Evolutionary conservation across 2,888 invertebrate species (phyloP), one percentile per base, ranked within the genome.

Genomic region (Nemapogon koenigi): DNA sequence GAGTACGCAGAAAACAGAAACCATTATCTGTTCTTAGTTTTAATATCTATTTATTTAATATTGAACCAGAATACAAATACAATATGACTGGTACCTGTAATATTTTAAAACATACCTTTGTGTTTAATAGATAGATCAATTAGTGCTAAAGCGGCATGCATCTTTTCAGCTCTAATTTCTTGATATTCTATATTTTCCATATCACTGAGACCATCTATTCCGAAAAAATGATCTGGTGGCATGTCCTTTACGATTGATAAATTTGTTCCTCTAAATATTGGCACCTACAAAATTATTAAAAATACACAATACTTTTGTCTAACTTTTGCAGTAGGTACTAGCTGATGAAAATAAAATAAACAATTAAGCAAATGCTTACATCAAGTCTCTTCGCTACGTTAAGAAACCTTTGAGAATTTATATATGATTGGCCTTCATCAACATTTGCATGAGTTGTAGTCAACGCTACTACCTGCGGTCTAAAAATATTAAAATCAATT

Each of bases 391-490:
- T 57, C 15, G 70, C 72, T 8, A 71, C 55, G 39, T 73, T 57
- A 19, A 89, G 59, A 13, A 84, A 78, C 43, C 85, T 69, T 15
- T 83, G 68, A 6, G 86, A 83, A 55, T 89, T 89, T 25, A 62
- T 65, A 15, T 81, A 69, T 1, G 83, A 85, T 55, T 87, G 79
- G 10, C 83, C 73, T 2, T 87, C 55, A 3, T 54, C 55, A 1
- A 86, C 84, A 53, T 88, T 89, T n/a, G 89, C 90, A 47, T 78
- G 65, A 4, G 84, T 83, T 47, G 85, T 86, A 1, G 87, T 88
- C 4, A 90, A 81, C 2, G 81, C 89, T 31, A 86, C 53, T 19
- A 90, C 66, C 45, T 82, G 53, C n/a, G 46, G 41, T 3, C 47
- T 46, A 39, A 28, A 33, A 40, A 17, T 22, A 8, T 18, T 16